Base-by-base conservation (phyloP, 2,888 invertebrate genomes). In the Oligia fasciuncula region DNA sequence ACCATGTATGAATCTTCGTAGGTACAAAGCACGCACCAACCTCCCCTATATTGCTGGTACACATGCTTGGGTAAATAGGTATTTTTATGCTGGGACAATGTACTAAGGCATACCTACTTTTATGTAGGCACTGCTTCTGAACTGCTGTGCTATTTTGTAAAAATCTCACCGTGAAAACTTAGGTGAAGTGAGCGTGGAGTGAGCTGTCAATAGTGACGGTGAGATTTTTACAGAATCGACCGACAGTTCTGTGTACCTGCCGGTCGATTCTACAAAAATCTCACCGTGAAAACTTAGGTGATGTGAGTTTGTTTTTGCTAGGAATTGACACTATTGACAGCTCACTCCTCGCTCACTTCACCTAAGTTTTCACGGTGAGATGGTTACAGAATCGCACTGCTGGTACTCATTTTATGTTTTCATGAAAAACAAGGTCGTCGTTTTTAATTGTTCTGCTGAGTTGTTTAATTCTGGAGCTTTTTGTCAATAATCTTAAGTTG, bases 31-130 rank as follows among this genome's bases (percentile, higher is more conserved):
- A 84, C 76, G 72, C 69, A 67, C 68, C 46, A 43, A 70, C 23
- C 54, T n/a, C 74, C 35, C 51, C 46, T 74, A 75, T 23, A 73
- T 66, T 63, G 49, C 57, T n/a, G 5, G 35, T 73, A 70, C 43
- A 76, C 73, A 71, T 67, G 70, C 73, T 62, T 67, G 65, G 49
- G 19, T 80, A 85, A 79, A 72, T 68, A 77, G 35, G 68, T 77
- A 86, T 77, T 77, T 67, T 11, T 76, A 76, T 77, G 71, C 84
- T 17, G 13, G 73, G 19, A 62, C 54, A 65, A 75, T 82, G 29
- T 46, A 72, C 49, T 51, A 5, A 23, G 35, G 51, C 60, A 17
- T 69, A 60, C 0, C 29, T 57, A 66, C 57, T 62, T 79, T 74
- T 74, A 79, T 79, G 54, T 67, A 49, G 9, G 43, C 35, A 6